phyloP scores from a whole-genome alignment of 2,797 vertebrate genomes.

The Psittacula echo region DNA sequence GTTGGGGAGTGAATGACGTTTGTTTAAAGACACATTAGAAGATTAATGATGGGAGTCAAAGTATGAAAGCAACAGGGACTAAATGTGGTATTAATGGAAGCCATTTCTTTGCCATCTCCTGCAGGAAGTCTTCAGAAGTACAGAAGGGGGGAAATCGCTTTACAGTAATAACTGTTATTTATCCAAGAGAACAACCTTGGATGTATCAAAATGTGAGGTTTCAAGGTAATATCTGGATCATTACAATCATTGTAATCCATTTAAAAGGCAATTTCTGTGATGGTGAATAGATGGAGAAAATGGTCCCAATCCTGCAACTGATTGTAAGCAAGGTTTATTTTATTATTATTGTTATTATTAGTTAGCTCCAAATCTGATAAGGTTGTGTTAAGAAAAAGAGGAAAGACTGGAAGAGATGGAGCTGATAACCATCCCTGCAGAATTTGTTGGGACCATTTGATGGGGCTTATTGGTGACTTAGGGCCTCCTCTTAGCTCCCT shows the following conservation, averaged over 20 bases:
- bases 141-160: slow-evolving; percentile 64
- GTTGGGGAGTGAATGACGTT: slow-evolving; percentile 20
- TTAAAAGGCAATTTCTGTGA: slow-evolving; percentile 75
- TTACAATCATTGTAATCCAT: slow-evolving; percentile 73
- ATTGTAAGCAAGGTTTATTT: slow-evolving; percentile 66
- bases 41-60: slow-evolving; percentile 69
- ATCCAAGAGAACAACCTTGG: slow-evolving; percentile 69
- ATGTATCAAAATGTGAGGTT: slow-evolving; percentile 75
- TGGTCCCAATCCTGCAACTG: not conserved
- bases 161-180: slow-evolving; percentile 81
- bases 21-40: slow-evolving; percentile 66
- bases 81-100: slow-evolving; percentile 73
- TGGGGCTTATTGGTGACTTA: not conserved
- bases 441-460: not conserved
- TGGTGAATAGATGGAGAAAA: slow-evolving; percentile 59
- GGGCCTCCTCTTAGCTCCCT: not conserved
- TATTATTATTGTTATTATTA: slow-evolving; percentile 64
- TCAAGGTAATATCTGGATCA: slow-evolving; percentile 72
- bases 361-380: slow-evolving; percentile 30
- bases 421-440: not conserved
- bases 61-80: slow-evolving; percentile 57
- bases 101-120: slow-evolving; percentile 75
- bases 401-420: not conserved
- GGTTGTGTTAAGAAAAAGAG: not conserved
- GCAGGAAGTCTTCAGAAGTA: slow-evolving; percentile 73